A percentile compares a stretch with the other conserved stretches of the same genome.
Evolutionary conservation across 2,888 invertebrate genomes (phyloP).

Genomic region (Liodrosophila aerea): DNA sequence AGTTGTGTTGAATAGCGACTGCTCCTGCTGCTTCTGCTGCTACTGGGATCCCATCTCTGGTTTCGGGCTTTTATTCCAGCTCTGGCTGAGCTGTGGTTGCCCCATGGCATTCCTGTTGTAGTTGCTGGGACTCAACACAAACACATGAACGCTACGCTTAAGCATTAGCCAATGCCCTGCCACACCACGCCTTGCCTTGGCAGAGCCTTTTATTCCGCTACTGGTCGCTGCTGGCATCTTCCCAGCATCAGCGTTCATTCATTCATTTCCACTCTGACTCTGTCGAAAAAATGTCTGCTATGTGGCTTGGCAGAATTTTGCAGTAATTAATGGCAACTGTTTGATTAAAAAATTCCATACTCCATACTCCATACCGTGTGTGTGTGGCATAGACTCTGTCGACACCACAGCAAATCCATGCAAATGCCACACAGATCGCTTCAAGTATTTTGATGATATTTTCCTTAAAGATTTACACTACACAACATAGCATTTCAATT

Average conservation of each 20-base stretch:
- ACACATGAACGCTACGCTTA: no score
- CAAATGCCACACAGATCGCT: constrained; percentile 56
- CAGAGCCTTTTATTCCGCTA: constrained; percentile 35
- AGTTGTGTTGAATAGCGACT: constrained; percentile 68
- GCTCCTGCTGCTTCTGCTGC: constrained; percentile 8
- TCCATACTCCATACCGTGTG: no score
- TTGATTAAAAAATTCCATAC: constrained; percentile 81
- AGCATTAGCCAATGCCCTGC: neutral
- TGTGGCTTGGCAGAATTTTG: constrained; percentile 77
- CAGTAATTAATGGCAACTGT: constrained; percentile 81
- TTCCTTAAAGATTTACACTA: neutral
- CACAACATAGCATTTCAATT: no score
- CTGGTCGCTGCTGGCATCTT: constrained; percentile 43
- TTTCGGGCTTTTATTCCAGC: constrained; percentile 1
- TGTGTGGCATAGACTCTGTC: constrained; percentile 7
- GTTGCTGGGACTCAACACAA: neutral
- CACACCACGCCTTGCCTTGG: neutral
- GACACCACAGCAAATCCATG: constrained; percentile 55
- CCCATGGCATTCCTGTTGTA: constrained; percentile 45
- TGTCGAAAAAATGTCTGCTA: constrained; percentile 78
- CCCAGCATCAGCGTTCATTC: constrained; percentile 41
- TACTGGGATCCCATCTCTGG: constrained; percentile 11
- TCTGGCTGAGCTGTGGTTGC: constrained; percentile 51
- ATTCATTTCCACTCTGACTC: constrained; percentile 47
- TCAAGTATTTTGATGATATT: constrained; percentile 12